Evolutionary conservation across 2,888 invertebrate species (phyloP), one percentile per base, ranked within the genome.

Genomic region (Autographa gamma): DNA sequence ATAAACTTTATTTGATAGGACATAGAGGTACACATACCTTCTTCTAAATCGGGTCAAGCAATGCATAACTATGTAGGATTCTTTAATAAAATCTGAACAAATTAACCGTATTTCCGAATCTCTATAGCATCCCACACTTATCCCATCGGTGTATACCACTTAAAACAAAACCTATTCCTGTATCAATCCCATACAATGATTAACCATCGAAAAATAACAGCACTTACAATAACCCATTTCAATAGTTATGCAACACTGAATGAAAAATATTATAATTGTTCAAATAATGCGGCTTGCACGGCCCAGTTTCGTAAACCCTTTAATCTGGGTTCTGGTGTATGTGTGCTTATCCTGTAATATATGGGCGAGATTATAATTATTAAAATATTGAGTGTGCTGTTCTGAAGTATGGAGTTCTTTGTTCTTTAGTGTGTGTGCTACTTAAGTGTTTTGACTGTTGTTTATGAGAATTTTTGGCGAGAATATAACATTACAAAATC

Each of bases 261-360:
- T 75, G 67, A 65, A 76, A 77, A 66, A 71, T 77, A 69, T 79
- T 69, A 79, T 80, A 77, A 80, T 71, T 76, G 67, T 75, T 25
- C 41, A 18, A 19, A 70, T 75, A 60, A 60, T 66, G 11, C 7
- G 9, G n/a, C 11, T 11, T 52, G 63, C 54, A 59, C 63, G 77
- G 13, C 76, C 71, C 60, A 76, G 67, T 66, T 74, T 61, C 4
- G 11, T 48, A 9, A 65, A 63, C 62, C 60, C 80, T 77, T 63
- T 79, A 79, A 75, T 75, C 77, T 67, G 18, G 1, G n/a, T 32
- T 9, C 60, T 78, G 43, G 63, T 38, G 43, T n/a, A 48, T 69
- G 69, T 74, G 76, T 54, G 60, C 34, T 66, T 60, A 34, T 70
- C 11, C 14, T 8, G 66, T 58, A 59, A 61, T 71, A 74, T 66